Conservation (phyloP, 2,888 invertebrate species). For the Arctia plantaginis region DNA sequence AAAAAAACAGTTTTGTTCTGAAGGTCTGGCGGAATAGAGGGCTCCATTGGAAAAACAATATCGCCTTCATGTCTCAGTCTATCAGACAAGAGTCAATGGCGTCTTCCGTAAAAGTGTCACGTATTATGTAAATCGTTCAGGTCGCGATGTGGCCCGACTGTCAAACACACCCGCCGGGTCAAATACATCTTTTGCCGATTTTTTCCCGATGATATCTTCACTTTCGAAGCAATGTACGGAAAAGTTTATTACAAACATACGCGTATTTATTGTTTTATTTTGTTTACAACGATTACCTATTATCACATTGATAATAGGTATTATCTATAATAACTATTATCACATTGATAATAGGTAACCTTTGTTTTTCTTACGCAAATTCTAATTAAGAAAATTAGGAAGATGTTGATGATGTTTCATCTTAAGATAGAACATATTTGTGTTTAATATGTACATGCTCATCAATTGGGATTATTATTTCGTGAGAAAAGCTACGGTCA, state of each 20-base stretch:
- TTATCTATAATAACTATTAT: too few species aligned
- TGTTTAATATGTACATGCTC: too few species aligned
- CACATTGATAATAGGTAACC: too few species aligned
- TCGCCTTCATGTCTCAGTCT: constrained; percentile 82
- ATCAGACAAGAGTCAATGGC: constrained; percentile 81
- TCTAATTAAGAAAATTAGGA: too few species aligned
- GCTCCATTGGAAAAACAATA: constrained; percentile 81
- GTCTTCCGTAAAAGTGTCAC: constrained; percentile 83
- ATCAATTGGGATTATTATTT: too few species aligned
- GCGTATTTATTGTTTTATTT: constrained; percentile 49
- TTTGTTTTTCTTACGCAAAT: too few species aligned
- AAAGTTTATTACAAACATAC: constrained; percentile 59
- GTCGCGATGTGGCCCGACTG: constrained; percentile 84
- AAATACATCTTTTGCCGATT: constrained; percentile 76
- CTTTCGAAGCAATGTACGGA: constrained; percentile 66
- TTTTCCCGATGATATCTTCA: constrained; percentile 77
- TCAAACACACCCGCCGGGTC: constrained; percentile 77
- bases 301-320: too few species aligned
- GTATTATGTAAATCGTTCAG: constrained; percentile 86
- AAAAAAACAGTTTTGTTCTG: constrained; percentile 74
- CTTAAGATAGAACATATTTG: too few species aligned
- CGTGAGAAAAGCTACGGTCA: too few species aligned
- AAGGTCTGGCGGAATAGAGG: constrained; percentile 67
- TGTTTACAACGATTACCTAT: too few species aligned
- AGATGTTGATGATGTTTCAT: too few species aligned